These are phyloP conservation scores for Dendrocincla tyrannina DNA, from an alignment of 2,797 vertebrate species.

Conservation along the genomic window DNA sequence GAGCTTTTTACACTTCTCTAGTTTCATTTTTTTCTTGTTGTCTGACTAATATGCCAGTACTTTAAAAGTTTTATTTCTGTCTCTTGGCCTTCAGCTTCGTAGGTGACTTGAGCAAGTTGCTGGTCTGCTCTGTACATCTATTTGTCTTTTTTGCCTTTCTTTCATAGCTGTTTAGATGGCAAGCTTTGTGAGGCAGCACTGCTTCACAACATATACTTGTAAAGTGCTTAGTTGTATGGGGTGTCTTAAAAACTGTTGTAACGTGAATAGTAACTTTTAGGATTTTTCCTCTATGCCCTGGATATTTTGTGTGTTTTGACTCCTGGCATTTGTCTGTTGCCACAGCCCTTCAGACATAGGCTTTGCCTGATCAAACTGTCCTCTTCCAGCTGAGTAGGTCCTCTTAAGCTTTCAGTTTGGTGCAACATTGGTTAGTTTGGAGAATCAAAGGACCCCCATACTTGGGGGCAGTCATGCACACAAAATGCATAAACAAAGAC, in stretches of 20 bases:
- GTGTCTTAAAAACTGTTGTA: background rate
- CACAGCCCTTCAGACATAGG: background rate
- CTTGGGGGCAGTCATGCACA: conserved; percentile 39
- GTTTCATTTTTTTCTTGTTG: background rate
- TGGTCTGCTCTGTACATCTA: background rate
- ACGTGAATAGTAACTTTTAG: background rate
- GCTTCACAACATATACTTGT: background rate
- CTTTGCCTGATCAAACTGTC: conserved; percentile 20
- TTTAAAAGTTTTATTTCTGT: background rate
- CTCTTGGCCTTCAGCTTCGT: background rate
- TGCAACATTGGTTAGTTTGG: background rate
- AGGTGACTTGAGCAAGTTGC: background rate
- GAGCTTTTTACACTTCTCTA: background rate
- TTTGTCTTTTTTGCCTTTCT: background rate
- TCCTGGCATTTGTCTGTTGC: background rate
- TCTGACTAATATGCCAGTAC: background rate
- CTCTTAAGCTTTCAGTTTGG: conserved; percentile 17
- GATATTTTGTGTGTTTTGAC: background rate
- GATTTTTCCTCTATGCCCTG: background rate
- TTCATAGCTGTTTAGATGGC: background rate
- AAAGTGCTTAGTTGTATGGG: background rate
- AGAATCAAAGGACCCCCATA: conserved; percentile 20
- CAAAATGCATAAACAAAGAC: conserved; percentile 52
- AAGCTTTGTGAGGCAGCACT: background rate
- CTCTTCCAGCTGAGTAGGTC: conserved; percentile 27